Evolutionary conservation across 2,113 vertebrate species (phyloP).

Genomic region (Ellobius talpinus): DNA sequence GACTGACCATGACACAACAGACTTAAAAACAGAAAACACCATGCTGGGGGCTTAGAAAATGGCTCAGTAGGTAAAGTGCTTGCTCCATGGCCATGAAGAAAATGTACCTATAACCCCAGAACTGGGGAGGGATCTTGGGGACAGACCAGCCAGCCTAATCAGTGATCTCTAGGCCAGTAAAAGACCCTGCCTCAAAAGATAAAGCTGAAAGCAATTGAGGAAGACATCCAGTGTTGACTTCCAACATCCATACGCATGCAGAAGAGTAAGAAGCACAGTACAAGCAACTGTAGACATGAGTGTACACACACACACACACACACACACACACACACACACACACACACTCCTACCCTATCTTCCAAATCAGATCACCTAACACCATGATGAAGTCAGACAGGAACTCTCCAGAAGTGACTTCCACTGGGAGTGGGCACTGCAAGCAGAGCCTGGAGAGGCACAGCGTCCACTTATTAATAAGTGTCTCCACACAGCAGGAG

Average conservation of each 20-base stretch:
- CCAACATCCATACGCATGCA: not conserved
- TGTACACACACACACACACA: not conserved
- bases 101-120: not conserved
- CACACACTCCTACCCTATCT: not conserved
- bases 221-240: not conserved
- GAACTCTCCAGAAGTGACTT: not conserved
- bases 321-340: not conserved
- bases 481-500: constrained; percentile 69
- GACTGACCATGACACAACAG: not conserved
- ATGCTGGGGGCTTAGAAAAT: not conserved
- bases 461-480: constrained; percentile 74
- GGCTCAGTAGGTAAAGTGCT: not conserved
- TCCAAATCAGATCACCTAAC: not conserved
- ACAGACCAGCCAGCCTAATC: not conserved
- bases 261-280: not conserved
- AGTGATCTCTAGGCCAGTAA: not conserved
- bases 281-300: not conserved
- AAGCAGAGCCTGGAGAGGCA: not conserved
- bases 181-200: not conserved
- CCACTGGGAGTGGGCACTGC: not conserved
- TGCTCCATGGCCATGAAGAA: not conserved
- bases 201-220: not conserved
- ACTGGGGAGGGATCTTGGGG: no score
- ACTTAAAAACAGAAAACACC: not conserved
- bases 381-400: not conserved